Conservation (phyloP, 2,113 vertebrate genomes). For the Colistium nudipinnis region DNA sequence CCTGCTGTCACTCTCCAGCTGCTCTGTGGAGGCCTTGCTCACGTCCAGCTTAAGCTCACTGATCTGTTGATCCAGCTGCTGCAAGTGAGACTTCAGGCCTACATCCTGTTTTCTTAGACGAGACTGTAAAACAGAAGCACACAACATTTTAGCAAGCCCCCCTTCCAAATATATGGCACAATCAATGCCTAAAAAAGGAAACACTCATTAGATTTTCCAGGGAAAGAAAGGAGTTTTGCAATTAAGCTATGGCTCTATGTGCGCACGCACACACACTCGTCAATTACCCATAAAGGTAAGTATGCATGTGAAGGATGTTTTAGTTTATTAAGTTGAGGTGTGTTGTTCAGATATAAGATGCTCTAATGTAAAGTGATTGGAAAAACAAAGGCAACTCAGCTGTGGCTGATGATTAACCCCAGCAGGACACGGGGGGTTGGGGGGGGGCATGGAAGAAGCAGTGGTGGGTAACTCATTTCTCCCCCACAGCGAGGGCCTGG, state of each 20-base stretch:
- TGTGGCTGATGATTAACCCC: constrained; percentile 83
- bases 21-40: constrained; percentile 84
- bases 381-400: constrained; percentile 71
- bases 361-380: constrained; percentile 71
- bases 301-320: not conserved
- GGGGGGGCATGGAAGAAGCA: constrained; percentile 71
- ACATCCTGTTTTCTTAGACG: constrained; percentile 88
- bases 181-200: not conserved
- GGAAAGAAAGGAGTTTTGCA: not conserved
- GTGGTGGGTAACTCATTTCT: constrained; percentile 82
- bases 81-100: constrained; percentile 89
- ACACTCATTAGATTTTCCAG: not conserved
- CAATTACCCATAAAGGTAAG: not conserved
- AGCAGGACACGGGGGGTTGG: constrained; percentile 79
- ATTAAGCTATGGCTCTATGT: not conserved
- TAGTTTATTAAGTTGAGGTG: constrained; percentile 14
- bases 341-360: constrained; percentile 50
- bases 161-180: not conserved
- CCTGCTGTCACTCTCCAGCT: constrained; percentile 91
- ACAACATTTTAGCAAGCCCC: constrained; percentile 10
- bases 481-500: constrained; percentile 76
- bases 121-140: constrained; percentile 76
- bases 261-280: not conserved
- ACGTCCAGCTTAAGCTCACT: constrained; percentile 90
- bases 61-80: constrained; percentile 92